These are phyloP conservation scores for Gastrophryne carolinensis DNA, from an alignment of 2,797 vertebrate genomes.

Conservation along the genomic window DNA sequence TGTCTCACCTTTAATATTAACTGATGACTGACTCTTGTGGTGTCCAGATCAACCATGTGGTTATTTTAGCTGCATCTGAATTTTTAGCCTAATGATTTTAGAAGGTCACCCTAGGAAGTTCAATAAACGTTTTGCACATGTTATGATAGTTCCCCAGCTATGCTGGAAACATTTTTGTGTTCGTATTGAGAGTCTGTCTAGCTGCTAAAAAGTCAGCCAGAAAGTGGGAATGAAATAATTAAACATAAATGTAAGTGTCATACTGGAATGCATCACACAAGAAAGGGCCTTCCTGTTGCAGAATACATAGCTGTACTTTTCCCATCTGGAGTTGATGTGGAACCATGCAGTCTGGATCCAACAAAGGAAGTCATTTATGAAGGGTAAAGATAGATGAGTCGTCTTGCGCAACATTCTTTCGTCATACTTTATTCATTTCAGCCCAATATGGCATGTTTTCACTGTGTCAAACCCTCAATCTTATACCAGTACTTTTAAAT, in stretches of 20 bases:
- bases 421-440: slow-evolving; percentile 41
- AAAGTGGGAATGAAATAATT: not conserved
- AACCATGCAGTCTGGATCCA: slow-evolving; percentile 39
- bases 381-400: slow-evolving; percentile 40
- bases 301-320: slow-evolving; percentile 24
- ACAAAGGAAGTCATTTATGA: slow-evolving; percentile 47
- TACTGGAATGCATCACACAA: slow-evolving; percentile 35
- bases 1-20: no score
- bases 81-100: no score
- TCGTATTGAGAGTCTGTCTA: not conserved
- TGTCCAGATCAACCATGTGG: no score
- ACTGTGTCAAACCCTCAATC: not conserved
- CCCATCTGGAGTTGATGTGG: slow-evolving; percentile 51
- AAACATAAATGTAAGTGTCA: slow-evolving; percentile 38
- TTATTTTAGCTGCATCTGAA: no score
- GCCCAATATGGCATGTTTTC: slow-evolving; percentile 1
- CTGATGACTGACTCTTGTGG: no score
- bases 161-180: not conserved
- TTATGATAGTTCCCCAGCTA: not conserved
- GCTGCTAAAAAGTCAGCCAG: not conserved
- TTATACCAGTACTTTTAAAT: not conserved
- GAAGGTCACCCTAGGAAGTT: not conserved
- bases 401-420: slow-evolving; percentile 32
- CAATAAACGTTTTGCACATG: not conserved
- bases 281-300: slow-evolving; percentile 26